Conservation (phyloP, 2,888 invertebrate genomes). For the Machimus atricapillus region DNA sequence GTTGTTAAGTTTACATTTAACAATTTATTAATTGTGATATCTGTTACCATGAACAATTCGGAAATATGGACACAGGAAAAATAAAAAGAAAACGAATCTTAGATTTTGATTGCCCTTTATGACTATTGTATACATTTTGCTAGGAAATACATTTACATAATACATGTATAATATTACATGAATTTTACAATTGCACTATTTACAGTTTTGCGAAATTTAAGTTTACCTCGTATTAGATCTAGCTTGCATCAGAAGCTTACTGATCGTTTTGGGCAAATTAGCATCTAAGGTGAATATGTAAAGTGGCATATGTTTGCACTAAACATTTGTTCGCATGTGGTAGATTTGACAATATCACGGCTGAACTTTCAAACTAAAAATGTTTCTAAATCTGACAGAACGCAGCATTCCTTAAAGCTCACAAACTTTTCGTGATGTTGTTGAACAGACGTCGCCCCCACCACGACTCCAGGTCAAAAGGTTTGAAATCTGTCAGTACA, state of each 20-base stretch:
- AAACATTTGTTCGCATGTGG: not conserved
- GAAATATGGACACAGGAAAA: not conserved
- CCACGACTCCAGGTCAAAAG: constrained; percentile 90
- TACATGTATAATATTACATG: not conserved
- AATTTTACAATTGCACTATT: constrained; percentile 13
- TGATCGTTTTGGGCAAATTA: not conserved
- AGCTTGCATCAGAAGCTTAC: not conserved
- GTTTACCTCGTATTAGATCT: not conserved
- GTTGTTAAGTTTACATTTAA: too few species aligned
- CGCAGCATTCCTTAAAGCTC: constrained; percentile 52
- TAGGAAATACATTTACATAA: constrained; percentile 15
- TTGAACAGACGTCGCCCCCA: constrained; percentile 88
- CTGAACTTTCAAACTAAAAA: not conserved
- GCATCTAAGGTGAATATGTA: not conserved
- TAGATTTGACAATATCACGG: not conserved
- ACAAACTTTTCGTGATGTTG: constrained; percentile 82
- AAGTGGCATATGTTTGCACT: not conserved
- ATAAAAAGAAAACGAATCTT: not conserved
- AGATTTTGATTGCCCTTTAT: not conserved
- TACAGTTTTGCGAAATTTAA: not conserved
- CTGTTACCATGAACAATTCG: too few species aligned
- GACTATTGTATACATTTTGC: constrained; percentile 8
- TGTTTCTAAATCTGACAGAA: not conserved
- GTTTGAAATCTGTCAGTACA: constrained; percentile 79
- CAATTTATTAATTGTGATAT: too few species aligned